Base-by-base conservation (phyloP, 2,113 vertebrate genomes). In the Semnornis frantzii region DNA sequence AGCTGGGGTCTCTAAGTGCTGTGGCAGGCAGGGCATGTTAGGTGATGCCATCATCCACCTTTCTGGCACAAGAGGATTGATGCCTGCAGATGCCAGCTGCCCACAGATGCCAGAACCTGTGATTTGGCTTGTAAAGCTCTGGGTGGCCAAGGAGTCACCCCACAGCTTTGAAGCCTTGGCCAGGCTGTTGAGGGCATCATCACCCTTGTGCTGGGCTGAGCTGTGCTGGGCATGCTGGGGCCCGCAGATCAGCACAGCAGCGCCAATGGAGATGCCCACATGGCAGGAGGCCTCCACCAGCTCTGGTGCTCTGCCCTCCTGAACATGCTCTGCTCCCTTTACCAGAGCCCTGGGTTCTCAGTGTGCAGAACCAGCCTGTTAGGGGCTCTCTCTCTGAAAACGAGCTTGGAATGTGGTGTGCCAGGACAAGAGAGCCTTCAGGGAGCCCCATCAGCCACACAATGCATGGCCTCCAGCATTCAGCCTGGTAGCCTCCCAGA, bases 241-340 rank as follows among this genome's bases (percentile, higher is more conserved):
- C 85, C 64, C 82, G 78, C 74, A n/a, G 27, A 6, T 8, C 0
- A 3, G 55, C 74, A 76, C 18, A 1, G 9, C 1, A 3, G 81
- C 78, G 65, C 57, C 82, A 62, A 10, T 0, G 0, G 60, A 87
- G 84, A 33, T 31, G 14, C 58, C 70, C 58, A 20, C 7, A 3
- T n/a, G 50, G 79, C 82, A 82, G 6, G 63, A 82, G 34, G 46
- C 54, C 46, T 58, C 44, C 54, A 19, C 17, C 58, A 44, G 54
- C 44, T 18, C 50, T 12, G 2, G 21, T 18, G 63, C 21, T 58
- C 50, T 79, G 33, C n/a, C 34, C 34, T 54, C 30, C 37, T 8
- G 10, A 34, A 17, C 0, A 0, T 20, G 27, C 20, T 39, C 8
- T 1, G 10, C 71, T 73, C 55, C 21, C 9, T 13, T 7, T 52